Evolutionary conservation across 2,113 vertebrate genomes (phyloP).

Genomic region (Protomyctophum bolini): DNA sequence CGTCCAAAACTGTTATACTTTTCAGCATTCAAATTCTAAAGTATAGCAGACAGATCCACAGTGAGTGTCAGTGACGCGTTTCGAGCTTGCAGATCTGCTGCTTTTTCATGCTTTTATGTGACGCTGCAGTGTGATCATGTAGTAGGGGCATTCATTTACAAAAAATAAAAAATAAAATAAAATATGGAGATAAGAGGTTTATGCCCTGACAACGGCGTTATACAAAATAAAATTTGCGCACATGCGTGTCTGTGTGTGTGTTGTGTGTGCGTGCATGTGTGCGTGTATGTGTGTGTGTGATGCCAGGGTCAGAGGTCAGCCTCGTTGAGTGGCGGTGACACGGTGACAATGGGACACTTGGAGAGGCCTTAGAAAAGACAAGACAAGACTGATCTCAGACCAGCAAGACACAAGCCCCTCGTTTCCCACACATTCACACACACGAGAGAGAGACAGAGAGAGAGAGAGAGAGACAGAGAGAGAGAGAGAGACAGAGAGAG

Average conservation of each 20-base stretch:
- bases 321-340: slow-evolving; percentile 96
- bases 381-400: slow-evolving; percentile 87
- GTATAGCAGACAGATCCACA: too few relatives aligned
- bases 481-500: slow-evolving; percentile 8
- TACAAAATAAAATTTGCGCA: too few relatives aligned
- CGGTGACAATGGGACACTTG: slow-evolving; percentile 98
- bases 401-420: slow-evolving; percentile 90
- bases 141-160: too few relatives aligned
- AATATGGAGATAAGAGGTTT: too few relatives aligned
- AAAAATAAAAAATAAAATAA: too few relatives aligned
- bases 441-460: slow-evolving; percentile 59
- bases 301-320: slow-evolving; percentile 91
- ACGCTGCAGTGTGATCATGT: too few relatives aligned
- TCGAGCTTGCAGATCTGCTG: too few relatives aligned
- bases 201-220: too few relatives aligned
- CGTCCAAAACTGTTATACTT: too few relatives aligned
- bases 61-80: too few relatives aligned
- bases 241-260: slow-evolving; percentile 50
- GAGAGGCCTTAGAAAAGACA: slow-evolving; percentile 84
- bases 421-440: slow-evolving; percentile 93
- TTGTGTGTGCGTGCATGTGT: slow-evolving; percentile 85
- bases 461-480: slow-evolving; percentile 4
- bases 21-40: too few relatives aligned
- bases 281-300: slow-evolving; percentile 40
- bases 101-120: too few relatives aligned